Evolutionary conservation across 2,113 vertebrate species (phyloP).

Genomic region (Nannobrachium achirus): DNA sequence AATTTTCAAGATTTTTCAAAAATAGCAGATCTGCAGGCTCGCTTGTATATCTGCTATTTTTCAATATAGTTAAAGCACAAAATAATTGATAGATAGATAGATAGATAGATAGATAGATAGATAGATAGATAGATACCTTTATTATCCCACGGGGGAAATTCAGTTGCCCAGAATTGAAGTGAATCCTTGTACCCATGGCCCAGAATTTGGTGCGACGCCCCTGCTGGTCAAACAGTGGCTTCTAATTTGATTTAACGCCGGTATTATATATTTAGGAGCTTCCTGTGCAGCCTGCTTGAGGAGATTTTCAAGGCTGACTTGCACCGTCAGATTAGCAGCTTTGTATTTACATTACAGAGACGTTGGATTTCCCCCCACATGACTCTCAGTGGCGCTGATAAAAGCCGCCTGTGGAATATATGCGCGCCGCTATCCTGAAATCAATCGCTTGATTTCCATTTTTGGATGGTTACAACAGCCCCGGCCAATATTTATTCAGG

Average conservation of each 20-base stretch:
- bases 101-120: too few relatives aligned
- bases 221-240: conserved; percentile 48
- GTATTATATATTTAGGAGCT: conserved; percentile 65
- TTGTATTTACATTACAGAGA: conserved; percentile 66
- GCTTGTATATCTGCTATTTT: too few relatives aligned
- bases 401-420: conserved; percentile 56
- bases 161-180: too few relatives aligned
- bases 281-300: conserved; percentile 53
- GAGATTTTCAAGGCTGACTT: conserved; percentile 61
- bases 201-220: too few relatives aligned
- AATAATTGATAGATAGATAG: too few relatives aligned
- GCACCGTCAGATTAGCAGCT: conserved; percentile 58
- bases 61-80: too few relatives aligned
- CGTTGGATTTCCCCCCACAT: conserved; percentile 46
- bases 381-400: conserved; percentile 51
- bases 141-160: too few relatives aligned
- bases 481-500: conserved; percentile 62
- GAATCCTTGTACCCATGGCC: too few relatives aligned
- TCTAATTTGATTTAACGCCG: conserved; percentile 74
- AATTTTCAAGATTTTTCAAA: too few relatives aligned
- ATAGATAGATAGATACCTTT: too few relatives aligned
- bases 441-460: conserved; percentile 68
- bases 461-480: conserved; percentile 40
- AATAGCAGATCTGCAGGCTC: too few relatives aligned
- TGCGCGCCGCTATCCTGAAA: conserved; percentile 46